Evolutionary conservation across 2,888 invertebrate genomes (phyloP).

Genomic region (Plusia festucae): DNA sequence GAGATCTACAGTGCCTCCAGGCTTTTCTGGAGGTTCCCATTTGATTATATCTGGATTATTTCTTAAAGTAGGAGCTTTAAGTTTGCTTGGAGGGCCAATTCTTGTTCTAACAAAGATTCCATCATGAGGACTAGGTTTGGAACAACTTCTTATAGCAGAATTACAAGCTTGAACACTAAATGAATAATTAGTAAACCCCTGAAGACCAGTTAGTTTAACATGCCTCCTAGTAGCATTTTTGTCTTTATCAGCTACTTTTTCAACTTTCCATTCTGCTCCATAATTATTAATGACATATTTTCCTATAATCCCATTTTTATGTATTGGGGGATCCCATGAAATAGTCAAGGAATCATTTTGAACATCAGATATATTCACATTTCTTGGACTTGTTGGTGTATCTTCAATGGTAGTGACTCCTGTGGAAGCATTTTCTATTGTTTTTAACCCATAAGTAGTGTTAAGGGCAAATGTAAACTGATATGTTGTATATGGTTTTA

Average conservation of each 20-base stretch:
- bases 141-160: constrained; percentile 89
- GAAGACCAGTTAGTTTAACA: constrained; percentile 78
- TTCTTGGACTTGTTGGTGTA: constrained; percentile 89
- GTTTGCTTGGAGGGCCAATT: constrained; percentile 89
- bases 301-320: constrained; percentile 93
- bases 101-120: constrained; percentile 88
- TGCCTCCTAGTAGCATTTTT: constrained; percentile 66
- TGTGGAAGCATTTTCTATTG: constrained; percentile 87
- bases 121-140: constrained; percentile 83
- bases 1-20: constrained; percentile 88
- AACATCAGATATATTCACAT: constrained; percentile 89
- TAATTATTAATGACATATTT: constrained; percentile 91
- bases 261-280: constrained; percentile 67
- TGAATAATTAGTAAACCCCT: constrained; percentile 91
- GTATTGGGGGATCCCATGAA: constrained; percentile 92
- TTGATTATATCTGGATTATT: constrained; percentile 73
- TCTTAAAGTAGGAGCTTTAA: constrained; percentile 72
- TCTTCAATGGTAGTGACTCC: constrained; percentile 92
- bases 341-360: constrained; percentile 91
- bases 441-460: constrained; percentile 79
- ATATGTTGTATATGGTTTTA: constrained; percentile 94
- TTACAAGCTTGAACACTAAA: constrained; percentile 93
- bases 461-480: constrained; percentile 91
- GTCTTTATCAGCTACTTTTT: constrained; percentile 70
- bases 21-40: constrained; percentile 86